Evolutionary conservation across 2,797 vertebrate genomes (phyloP).

Genomic region (Sebastes jordani): DNA sequence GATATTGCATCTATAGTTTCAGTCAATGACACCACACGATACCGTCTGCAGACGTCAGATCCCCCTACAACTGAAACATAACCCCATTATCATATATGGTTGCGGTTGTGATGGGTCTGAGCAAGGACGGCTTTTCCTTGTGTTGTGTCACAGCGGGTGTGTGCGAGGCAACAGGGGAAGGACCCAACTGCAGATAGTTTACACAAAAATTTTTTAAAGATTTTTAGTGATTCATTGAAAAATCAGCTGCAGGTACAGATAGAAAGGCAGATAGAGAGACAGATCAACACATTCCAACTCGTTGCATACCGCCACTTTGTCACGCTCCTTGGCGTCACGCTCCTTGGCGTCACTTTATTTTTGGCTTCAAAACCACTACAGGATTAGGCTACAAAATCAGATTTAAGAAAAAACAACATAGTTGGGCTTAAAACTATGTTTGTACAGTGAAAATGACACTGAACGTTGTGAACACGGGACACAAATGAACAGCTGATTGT

Average conservation of each 20-base stretch:
- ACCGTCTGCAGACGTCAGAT: slow-evolving; percentile 19
- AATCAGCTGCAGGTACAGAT: background rate
- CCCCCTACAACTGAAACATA: slow-evolving; percentile 30
- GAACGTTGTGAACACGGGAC: no score
- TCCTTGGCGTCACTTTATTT: no score
- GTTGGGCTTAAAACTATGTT: no score
- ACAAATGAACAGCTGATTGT: no score
- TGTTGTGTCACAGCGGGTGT: background rate
- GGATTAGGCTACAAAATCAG: no score
- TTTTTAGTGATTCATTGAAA: background rate
- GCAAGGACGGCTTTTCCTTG: background rate
- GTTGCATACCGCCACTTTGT: no score
- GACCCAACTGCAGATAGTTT: background rate
- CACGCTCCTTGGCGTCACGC: no score
- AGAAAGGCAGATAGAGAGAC: background rate
- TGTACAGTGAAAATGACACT: no score
- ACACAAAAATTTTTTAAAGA: background rate
- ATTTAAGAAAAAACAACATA: no score
- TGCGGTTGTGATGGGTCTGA: slow-evolving; percentile 1
- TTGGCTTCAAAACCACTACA: no score
- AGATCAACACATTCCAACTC: background rate
- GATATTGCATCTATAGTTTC: slow-evolving; percentile 59
- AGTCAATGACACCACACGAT: slow-evolving; percentile 63
- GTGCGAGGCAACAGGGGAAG: background rate
- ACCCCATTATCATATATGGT: background rate